Conservation (phyloP, 2,113 vertebrate genomes). For the Pyxicephalus adspersus region DNA sequence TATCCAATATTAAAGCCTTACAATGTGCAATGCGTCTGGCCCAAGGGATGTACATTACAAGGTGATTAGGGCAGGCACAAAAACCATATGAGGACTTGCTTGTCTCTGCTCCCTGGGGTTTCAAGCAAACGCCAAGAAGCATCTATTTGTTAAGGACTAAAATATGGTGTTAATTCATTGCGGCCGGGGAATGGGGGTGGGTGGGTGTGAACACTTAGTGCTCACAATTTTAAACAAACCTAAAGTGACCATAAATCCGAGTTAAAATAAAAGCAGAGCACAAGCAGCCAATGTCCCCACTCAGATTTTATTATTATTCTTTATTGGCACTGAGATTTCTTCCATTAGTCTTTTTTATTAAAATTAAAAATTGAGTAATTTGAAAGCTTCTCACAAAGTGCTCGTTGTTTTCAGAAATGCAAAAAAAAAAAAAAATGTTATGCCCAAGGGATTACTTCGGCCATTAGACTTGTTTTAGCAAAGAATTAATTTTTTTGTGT, state of each 20-base stretch:
- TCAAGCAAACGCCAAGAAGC: neutral
- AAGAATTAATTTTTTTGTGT: too few relatives aligned
- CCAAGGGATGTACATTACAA: constrained; percentile 21
- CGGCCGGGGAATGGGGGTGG: neutral
- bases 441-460: too few relatives aligned
- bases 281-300: neutral
- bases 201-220: neutral
- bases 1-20: constrained; percentile 43
- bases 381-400: neutral
- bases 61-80: constrained; percentile 40
- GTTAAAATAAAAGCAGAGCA: neutral
- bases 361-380: constrained; percentile 11
- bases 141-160: constrained; percentile 27
- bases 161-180: constrained; percentile 47
- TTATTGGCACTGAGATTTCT: neutral
- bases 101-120: constrained; percentile 8
- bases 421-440: neutral
- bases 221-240: neutral
- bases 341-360: neutral
- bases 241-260: neutral
- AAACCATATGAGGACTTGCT: constrained; percentile 23
- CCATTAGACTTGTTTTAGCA: neutral
- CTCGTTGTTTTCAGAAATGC: neutral
- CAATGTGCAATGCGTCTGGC: neutral
- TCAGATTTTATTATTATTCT: neutral